phyloP scores from a whole-genome alignment of 2,113 vertebrate species.

The Nothobranchius kuhntae region DNA sequence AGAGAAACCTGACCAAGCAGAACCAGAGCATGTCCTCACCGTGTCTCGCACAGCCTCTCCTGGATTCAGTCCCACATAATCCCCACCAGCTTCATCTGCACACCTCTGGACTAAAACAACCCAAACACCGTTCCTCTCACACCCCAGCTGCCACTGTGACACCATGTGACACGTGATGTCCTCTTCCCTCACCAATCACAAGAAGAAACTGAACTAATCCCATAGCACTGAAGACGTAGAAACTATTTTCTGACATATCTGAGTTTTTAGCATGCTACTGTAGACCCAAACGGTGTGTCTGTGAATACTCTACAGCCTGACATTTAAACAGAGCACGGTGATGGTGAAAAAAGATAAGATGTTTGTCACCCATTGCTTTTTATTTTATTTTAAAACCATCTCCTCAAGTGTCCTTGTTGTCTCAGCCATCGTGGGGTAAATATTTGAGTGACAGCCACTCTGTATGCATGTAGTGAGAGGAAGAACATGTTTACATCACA shows the following conservation, averaged over 20 bases:
- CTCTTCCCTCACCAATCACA: constrained; percentile 21
- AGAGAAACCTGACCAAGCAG: constrained; percentile 34
- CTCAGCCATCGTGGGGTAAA: constrained; percentile 24
- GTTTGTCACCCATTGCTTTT: constrained; percentile 37
- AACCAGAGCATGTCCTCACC: constrained; percentile 35
- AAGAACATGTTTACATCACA: neutral
- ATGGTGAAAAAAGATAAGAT: constrained; percentile 45
- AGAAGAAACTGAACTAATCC: constrained; percentile 24
- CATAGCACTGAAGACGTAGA: constrained; percentile 32
- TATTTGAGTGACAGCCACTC: constrained; percentile 11
- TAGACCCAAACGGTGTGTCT: constrained; percentile 47
- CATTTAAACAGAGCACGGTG: constrained; percentile 68
- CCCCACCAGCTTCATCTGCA: neutral
- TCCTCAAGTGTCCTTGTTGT: constrained; percentile 70
- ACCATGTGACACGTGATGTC: constrained; percentile 45
- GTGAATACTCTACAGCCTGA: constrained; percentile 63
- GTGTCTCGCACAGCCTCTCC: constrained; percentile 63
- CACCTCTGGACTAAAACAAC: constrained; percentile 5
- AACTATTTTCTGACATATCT: constrained; percentile 56
- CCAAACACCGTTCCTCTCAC: constrained; percentile 36
- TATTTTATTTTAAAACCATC: constrained; percentile 38
- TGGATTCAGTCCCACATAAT: constrained; percentile 65
- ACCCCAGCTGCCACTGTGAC: constrained; percentile 59
- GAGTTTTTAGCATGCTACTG: constrained; percentile 67
- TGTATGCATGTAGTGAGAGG: constrained; percentile 7